Percentiles rank a stretch among this genome's conserved stretches.
Conservation (phyloP, 2,113 vertebrate genomes). For the Synodontis membranacea region DNA sequence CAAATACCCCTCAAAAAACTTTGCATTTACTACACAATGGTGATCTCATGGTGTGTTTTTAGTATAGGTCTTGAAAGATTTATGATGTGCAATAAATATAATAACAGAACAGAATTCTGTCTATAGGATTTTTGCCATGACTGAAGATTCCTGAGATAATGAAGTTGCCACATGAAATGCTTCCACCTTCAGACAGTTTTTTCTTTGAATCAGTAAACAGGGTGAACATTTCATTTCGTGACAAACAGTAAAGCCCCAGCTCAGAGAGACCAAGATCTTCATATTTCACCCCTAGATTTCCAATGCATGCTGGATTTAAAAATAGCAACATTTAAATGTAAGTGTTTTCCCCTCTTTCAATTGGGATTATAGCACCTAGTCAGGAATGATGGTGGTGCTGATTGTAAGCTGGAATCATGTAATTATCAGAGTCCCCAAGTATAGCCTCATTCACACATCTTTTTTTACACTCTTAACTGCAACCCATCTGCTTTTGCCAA, state of each 20-base stretch:
- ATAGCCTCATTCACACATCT: slow-evolving; percentile 38
- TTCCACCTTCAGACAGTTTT: not conserved
- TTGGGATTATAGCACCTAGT: slow-evolving; percentile 14
- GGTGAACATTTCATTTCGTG: not conserved
- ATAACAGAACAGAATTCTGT: not conserved
- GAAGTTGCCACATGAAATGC: not conserved
- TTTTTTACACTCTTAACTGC: slow-evolving; percentile 38
- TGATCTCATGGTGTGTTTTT: not conserved
- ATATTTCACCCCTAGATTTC: not conserved
- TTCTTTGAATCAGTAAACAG: not conserved
- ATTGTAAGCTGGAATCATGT: slow-evolving; percentile 29
- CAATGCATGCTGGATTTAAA: not conserved
- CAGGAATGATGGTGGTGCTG: slow-evolving; percentile 17
- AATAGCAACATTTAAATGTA: not conserved
- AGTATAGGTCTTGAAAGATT: not conserved
- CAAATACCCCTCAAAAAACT: slow-evolving; percentile 34
- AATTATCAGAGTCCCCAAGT: slow-evolving; percentile 43
- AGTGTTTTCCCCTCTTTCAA: not conserved
- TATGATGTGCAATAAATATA: not conserved
- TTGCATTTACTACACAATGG: not conserved
- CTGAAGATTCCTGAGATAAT: not conserved
- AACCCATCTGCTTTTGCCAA: slow-evolving; percentile 45
- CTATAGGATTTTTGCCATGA: not conserved
- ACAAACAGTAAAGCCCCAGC: not conserved
- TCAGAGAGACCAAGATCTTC: not conserved